Conservation (phyloP, 2,797 vertebrate species). For the Phrynocephalus vlangalii region DNA sequence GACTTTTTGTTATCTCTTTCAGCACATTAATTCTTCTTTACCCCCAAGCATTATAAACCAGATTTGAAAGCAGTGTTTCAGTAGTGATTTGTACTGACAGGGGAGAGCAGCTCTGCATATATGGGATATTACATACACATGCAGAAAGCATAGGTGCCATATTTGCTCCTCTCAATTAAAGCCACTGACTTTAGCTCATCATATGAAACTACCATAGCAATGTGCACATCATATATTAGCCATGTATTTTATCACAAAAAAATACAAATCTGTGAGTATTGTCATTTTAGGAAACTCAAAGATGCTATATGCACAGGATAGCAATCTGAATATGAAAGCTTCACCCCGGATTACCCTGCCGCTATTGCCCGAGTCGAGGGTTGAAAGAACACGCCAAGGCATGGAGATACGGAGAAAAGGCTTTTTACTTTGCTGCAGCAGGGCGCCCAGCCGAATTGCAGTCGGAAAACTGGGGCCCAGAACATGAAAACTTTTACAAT, state of each 20-base stretch:
- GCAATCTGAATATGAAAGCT: not conserved
- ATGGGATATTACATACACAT: not conserved
- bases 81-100: too few species aligned
- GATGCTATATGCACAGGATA: too few species aligned
- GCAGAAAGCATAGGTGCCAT: too few species aligned
- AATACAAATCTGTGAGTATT: not conserved
- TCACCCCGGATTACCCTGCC: too few species aligned
- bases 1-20: constrained; percentile 6
- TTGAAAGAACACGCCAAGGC: too few species aligned
- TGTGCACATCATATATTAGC: not conserved
- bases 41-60: not conserved
- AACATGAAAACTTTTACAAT: too few species aligned
- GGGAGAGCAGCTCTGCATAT: not conserved
- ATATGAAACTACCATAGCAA: not conserved
- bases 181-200: too few species aligned
- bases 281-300: not conserved
- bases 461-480: too few species aligned
- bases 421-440: too few species aligned
- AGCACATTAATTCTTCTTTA: not conserved
- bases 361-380: too few species aligned
- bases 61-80: not conserved
- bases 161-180: not conserved
- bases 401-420: too few species aligned
- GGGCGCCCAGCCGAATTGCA: too few species aligned
- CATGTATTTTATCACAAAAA: not conserved